Evolutionary conservation across 2,888 invertebrate genomes (phyloP).

Genomic region (Torymus aiolomorphi): DNA sequence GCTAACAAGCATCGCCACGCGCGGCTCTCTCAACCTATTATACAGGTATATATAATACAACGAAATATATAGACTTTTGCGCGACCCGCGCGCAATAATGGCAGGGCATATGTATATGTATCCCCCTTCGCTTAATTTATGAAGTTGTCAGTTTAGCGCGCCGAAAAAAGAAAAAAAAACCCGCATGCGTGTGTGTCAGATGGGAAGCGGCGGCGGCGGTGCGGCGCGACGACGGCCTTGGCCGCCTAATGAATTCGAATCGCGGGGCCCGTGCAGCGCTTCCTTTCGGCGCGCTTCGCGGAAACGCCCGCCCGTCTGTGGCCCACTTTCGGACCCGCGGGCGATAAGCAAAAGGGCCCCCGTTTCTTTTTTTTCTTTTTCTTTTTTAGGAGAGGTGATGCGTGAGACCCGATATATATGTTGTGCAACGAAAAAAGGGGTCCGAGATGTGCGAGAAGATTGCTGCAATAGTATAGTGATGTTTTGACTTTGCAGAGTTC

Average conservation of each 20-base stretch:
- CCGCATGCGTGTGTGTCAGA: slow-evolving; percentile 3
- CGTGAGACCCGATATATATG: too few relatives aligned
- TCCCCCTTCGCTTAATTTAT: slow-evolving; percentile 47
- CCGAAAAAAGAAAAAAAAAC: slow-evolving; percentile 10
- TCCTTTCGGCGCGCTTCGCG: slow-evolving; percentile 50
- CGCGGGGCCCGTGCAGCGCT: slow-evolving; percentile 41
- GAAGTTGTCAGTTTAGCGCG: slow-evolving; percentile 57
- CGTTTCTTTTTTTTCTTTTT: background rate
- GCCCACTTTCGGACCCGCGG: slow-evolving; percentile 18
- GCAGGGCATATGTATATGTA: too few relatives aligned
- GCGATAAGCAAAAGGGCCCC: background rate
- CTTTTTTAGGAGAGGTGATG: background rate
- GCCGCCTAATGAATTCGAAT: slow-evolving; percentile 60
- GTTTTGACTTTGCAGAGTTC: too few relatives aligned
- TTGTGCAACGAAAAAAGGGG: too few relatives aligned
- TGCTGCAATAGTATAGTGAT: too few relatives aligned
- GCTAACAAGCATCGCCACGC: too few relatives aligned
- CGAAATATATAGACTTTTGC: slow-evolving; percentile 23
- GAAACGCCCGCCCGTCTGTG: slow-evolving; percentile 42
- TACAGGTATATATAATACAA: slow-evolving; percentile 7
- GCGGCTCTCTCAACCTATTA: too few relatives aligned
- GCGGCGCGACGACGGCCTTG: slow-evolving; percentile 1
- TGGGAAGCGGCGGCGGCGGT: slow-evolving; percentile 11
- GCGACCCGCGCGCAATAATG: background rate
- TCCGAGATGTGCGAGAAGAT: too few relatives aligned